Conservation (phyloP, 64 coral and sea anemone genomes). For the Montipora foliosa region DNA sequence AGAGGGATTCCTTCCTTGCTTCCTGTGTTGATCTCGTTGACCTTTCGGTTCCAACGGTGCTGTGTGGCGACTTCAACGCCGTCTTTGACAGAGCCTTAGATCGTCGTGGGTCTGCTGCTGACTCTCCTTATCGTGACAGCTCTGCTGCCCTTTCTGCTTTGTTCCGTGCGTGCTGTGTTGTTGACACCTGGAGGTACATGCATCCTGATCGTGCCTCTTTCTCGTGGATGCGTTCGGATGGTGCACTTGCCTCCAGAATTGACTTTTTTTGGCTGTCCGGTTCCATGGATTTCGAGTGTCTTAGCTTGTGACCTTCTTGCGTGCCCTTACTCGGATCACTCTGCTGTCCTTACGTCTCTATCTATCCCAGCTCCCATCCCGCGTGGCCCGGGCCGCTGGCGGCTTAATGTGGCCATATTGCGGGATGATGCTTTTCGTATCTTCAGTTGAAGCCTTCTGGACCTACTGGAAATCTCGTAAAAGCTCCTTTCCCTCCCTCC, state of each 20-base stretch:
- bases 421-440: background rate
- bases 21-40: background rate
- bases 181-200: background rate
- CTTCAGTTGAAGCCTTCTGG: background rate
- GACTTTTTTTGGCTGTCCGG: background rate
- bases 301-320: background rate
- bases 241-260: background rate
- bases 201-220: background rate
- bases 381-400: constrained; percentile 10
- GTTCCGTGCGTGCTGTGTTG: background rate
- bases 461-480: background rate
- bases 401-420: background rate
- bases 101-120: background rate
- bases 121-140: background rate
- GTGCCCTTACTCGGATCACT: constrained; percentile 54
- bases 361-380: background rate
- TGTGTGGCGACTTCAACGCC: constrained; percentile 61
- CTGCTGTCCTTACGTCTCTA: background rate
- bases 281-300: background rate
- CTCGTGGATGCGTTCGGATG: background rate
- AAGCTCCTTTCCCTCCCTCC: background rate
- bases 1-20: background rate
- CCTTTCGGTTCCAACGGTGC: constrained; percentile 18
- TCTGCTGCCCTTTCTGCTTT: background rate
- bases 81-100: constrained; percentile 42